Base-by-base conservation (phyloP, 2,888 invertebrate genomes). In the Limnephilus lunatus region DNA sequence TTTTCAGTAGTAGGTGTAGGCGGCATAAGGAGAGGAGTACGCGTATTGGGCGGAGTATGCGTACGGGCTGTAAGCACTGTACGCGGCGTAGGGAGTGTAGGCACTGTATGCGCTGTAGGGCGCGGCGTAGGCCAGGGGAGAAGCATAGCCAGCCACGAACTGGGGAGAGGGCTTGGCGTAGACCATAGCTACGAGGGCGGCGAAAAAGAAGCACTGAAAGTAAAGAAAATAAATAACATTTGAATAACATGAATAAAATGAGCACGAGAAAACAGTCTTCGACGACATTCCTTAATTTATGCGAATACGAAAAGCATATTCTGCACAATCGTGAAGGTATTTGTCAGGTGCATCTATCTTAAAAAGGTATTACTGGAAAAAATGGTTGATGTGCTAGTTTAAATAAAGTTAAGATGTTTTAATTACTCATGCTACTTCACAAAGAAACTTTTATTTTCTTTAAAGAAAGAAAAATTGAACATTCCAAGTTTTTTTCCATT, bases 111-210 rank as follows among this genome's bases (percentile, higher is more conserved):
- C 92, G 32, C 89, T 53, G 68, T 68, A 68, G 32, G 93, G 94
- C 91, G 95, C 94, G 53, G 95, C 93, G 44, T 95, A 94, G 30
- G 95, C 95, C 30, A 95, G 91, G 80, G 95, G 95, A 0, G 95
- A 93, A 15, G 94, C 94, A 88, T 92, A 92, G 7, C 91, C 87
- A n/a, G 91, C 87, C 14, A 91, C 86, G 30, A 92, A 92, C 12
- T 91, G 89, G 25, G 93, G 92, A 19, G 91, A 89, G 48, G 94
- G 94, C 90, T 93, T 94, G 92, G 94, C 94, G 89, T 92, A 94
- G 83, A 93, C 93, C 91, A 94, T 83, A 48, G 93, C 94, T 90
- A 94, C 81, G 80, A 94, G 44, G 86, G 94, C 93, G 91, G 93
- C 91, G 89, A 93, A 93, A 88, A 94, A 93, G 86, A 48, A 94